A percentile compares a stretch with the other conserved stretches of the same genome.
Evolutionary conservation across 2,113 vertebrate species (phyloP).

Genomic region (Pseudorhombus dupliciocellatus): DNA sequence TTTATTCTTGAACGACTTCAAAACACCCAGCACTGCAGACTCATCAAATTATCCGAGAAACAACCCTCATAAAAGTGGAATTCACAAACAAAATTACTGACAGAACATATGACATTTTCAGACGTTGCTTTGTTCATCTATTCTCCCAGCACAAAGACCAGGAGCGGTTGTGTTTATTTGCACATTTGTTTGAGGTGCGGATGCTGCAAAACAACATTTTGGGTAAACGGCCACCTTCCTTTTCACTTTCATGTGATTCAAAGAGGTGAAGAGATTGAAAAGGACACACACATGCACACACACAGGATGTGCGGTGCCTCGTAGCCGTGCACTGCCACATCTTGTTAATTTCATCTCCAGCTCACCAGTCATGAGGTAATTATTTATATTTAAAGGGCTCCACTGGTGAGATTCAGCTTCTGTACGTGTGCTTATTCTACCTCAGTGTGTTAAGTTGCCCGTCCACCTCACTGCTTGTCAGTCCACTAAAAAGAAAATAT

Average conservation of each 20-base stretch:
- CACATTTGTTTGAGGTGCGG: slow-evolving; percentile 1
- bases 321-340: slow-evolving; percentile 35
- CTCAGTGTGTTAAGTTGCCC: no score
- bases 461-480: no score
- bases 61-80: neutral
- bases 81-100: slow-evolving; percentile 13
- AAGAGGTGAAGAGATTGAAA: slow-evolving; percentile 21
- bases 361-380: slow-evolving; percentile 57
- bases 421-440: no score
- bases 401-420: neutral
- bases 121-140: neutral
- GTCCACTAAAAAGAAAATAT: no score
- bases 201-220: slow-evolving; percentile 32
- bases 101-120: slow-evolving; percentile 11
- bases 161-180: slow-evolving; percentile 20
- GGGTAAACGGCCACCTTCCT: slow-evolving; percentile 16
- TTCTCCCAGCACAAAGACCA: slow-evolving; percentile 2
- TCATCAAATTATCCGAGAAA: neutral
- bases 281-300: neutral
- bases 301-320: neutral
- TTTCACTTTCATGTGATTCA: slow-evolving; percentile 42
- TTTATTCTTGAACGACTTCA: neutral
- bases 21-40: neutral
- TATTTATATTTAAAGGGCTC: slow-evolving; percentile 55
- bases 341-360: slow-evolving; percentile 66